Evolutionary conservation across 2,888 invertebrate species (phyloP).

Genomic region (Lottia gigantea): DNA sequence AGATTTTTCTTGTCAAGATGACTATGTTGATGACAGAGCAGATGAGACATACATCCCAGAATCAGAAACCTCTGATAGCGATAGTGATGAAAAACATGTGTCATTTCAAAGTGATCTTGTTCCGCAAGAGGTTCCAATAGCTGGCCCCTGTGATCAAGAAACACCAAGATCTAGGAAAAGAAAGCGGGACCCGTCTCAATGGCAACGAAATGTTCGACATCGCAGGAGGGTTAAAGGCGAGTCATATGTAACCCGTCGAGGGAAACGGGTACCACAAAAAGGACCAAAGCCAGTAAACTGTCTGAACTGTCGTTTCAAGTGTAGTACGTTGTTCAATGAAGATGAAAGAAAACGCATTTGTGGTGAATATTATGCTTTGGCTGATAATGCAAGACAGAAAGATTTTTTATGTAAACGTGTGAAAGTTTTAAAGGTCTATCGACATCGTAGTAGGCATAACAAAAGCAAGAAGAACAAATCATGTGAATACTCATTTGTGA

Average conservation of each 20-base stretch:
- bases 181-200: not conserved
- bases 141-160: not conserved
- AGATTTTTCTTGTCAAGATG: not conserved
- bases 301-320: not conserved
- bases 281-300: not conserved
- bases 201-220: conserved; percentile 1
- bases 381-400: not conserved
- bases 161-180: not conserved
- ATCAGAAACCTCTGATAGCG: not conserved
- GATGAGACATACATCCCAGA: not conserved
- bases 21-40: not conserved
- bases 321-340: not conserved
- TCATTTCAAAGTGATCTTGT: not conserved
- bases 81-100: not conserved
- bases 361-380: not conserved
- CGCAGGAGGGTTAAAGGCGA: not conserved
- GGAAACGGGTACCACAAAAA: not conserved
- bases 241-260: not conserved
- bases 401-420: not conserved
- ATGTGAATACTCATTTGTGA: not conserved
- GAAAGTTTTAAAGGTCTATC: not conserved
- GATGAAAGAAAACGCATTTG: not conserved
- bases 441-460: not conserved
- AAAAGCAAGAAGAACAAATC: not conserved
- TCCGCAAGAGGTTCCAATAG: not conserved